These are phyloP conservation scores for Sphaeridia pumilis DNA, from an alignment of 2,888 invertebrate genomes.

Conservation along the genomic window DNA sequence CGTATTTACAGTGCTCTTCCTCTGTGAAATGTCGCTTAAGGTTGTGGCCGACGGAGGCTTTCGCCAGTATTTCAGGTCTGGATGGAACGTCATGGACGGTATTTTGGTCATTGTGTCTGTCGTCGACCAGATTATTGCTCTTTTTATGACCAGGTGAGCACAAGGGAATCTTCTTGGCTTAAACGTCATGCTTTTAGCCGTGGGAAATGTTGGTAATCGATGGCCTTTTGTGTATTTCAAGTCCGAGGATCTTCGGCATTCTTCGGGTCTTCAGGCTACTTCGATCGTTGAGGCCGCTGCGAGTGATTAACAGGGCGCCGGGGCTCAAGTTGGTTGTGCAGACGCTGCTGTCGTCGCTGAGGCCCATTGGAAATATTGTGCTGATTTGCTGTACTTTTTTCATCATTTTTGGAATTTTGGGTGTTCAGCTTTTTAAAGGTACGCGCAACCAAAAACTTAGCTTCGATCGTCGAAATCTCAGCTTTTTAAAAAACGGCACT, in stretches of 20 bases:
- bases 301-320: slow-evolving; percentile 97
- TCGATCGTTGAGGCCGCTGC: slow-evolving; percentile 83
- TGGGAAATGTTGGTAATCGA: no score
- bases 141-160: slow-evolving; percentile 41
- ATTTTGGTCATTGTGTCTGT: slow-evolving; percentile 94
- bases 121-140: slow-evolving; percentile 88
- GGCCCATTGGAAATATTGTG: slow-evolving; percentile 99
- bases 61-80: slow-evolving; percentile 77
- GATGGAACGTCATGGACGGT: slow-evolving; percentile 99
- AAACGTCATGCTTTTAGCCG: no score
- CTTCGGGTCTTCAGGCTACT: slow-evolving; percentile 84
- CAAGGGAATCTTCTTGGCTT: no score
- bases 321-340: slow-evolving; percentile 97
- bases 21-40: slow-evolving; percentile 95
- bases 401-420: slow-evolving; percentile 98
- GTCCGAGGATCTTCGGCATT: slow-evolving; percentile 34
- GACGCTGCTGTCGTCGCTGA: slow-evolving; percentile 87
- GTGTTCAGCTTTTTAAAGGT: slow-evolving; percentile 64
- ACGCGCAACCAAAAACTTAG: no score
- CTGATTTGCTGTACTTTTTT: slow-evolving; percentile 99
- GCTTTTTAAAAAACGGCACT: no score
- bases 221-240: no score
- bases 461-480: no score
- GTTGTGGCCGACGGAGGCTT: slow-evolving; percentile 93
- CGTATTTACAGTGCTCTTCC: slow-evolving; percentile 94